Evolutionary conservation across 1,140 invertebrate species (phyloP).

Genomic region (Saccostrea echinata): DNA sequence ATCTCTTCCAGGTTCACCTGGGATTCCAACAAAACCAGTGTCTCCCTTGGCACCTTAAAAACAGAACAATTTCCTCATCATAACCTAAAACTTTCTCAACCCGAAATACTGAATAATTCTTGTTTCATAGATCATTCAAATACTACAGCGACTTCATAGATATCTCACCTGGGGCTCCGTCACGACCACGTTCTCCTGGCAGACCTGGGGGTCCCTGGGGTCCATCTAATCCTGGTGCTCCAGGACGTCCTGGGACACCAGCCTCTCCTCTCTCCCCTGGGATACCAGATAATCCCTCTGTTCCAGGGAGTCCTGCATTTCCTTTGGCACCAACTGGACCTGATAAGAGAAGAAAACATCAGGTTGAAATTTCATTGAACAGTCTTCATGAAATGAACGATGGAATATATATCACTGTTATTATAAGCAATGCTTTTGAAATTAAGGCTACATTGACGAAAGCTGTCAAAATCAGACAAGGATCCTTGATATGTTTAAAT

Average conservation of each 20-base stretch:
- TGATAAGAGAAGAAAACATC: neutral
- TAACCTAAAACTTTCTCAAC: too few species aligned
- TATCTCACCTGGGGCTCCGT: constrained; percentile 64
- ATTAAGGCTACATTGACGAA: too few species aligned
- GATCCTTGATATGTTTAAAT: too few species aligned
- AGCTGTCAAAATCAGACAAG: too few species aligned
- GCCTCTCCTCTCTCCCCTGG: constrained; percentile 55
- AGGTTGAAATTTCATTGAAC: neutral
- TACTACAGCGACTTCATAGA: neutral
- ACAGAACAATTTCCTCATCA: neutral
- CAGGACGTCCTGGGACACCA: constrained; percentile 66
- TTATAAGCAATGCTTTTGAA: too few species aligned
- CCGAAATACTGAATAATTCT: too few species aligned
- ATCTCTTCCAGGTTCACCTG: constrained; percentile 67
- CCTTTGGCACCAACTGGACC: constrained; percentile 43
- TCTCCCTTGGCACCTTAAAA: constrained; percentile 68
- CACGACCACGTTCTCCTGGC: constrained; percentile 60
- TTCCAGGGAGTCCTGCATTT: constrained; percentile 57
- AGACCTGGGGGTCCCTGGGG: constrained; percentile 63
- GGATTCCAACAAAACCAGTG: constrained; percentile 70
- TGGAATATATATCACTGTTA: neutral
- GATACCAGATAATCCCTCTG: constrained; percentile 52
- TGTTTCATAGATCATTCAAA: too few species aligned
- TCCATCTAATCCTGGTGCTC: constrained; percentile 66
- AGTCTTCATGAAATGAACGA: neutral